Conservation (phyloP, 1,140 invertebrate species). For the Tetramorium parvispinum region DNA sequence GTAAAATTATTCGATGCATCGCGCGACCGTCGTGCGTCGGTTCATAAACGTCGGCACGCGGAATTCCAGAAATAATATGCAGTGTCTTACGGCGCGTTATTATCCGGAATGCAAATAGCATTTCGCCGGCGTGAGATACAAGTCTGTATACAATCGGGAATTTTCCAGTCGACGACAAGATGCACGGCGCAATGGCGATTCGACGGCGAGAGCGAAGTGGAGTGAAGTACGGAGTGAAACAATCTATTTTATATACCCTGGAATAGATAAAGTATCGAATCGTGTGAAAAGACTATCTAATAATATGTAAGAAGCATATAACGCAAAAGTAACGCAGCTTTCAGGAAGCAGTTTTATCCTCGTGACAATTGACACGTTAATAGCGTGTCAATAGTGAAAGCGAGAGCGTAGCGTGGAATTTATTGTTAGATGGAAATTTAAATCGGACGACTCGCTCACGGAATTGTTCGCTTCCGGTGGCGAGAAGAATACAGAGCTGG, state of each 20-base stretch:
- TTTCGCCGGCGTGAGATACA: constrained; percentile 30
- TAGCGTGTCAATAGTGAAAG: not conserved
- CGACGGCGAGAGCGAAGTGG: not conserved
- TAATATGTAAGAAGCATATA: not conserved
- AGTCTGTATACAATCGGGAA: constrained; percentile 15
- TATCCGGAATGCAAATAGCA: constrained; percentile 27
- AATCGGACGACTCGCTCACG: not conserved
- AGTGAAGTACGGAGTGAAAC: not conserved
- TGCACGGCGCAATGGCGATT: not conserved
- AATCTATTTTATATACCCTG: not conserved
- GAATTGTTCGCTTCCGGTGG: constrained; percentile 36
- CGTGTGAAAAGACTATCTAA: not conserved
- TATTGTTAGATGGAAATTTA: not conserved
- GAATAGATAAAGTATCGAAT: not conserved
- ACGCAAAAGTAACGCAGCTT: not conserved
- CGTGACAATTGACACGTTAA: constrained; percentile 13
- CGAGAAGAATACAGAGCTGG: not conserved
- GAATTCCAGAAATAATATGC: constrained; percentile 42
- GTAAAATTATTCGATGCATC: constrained; percentile 29
- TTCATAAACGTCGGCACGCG: constrained; percentile 13
- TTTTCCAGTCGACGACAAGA: not conserved
- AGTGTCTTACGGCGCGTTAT: constrained; percentile 23
- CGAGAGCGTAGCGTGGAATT: constrained; percentile 36
- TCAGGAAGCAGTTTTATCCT: not conserved
- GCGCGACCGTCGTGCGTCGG: not conserved